These are phyloP conservation scores for Podocnemis expansa DNA, from an alignment of 2,113 vertebrate genomes.

Conservation along the genomic window DNA sequence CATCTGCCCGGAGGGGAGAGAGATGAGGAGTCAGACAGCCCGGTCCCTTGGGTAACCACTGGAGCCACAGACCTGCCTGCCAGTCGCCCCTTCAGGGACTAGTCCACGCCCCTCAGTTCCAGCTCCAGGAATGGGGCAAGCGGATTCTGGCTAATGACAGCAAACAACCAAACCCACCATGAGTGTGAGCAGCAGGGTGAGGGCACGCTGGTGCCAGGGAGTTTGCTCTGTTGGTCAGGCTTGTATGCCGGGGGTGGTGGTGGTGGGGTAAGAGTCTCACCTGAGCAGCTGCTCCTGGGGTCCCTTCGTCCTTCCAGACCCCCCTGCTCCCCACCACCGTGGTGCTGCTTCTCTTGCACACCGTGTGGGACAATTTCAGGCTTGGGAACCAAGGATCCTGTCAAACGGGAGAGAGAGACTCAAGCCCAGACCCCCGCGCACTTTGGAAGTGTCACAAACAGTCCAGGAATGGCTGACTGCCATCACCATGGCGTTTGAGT, in stretches of 20 bases:
- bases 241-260: rapidly evolving
- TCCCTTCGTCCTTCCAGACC: background rate
- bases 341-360: background rate
- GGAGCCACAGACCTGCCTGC: too few species aligned
- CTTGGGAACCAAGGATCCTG: slow-evolving; percentile 18
- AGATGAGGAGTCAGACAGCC: background rate
- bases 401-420: background rate
- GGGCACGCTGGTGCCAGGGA: rapidly evolving
- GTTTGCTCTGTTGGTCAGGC: background rate
- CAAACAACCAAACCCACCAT: too few species aligned
- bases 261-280: too few species aligned
- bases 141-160: too few species aligned
- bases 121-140: too few species aligned
- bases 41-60: background rate
- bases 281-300: background rate
- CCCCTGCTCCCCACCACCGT: background rate
- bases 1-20: background rate
- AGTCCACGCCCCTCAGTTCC: background rate
- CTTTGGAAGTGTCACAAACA: background rate
- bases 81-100: background rate
- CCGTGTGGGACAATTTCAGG: background rate
- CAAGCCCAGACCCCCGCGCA: background rate
- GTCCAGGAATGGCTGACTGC: background rate
- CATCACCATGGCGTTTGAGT: background rate
- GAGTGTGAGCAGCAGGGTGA: rapidly evolving